Percentiles rank a stretch among this genome's conserved stretches.
phyloP scores from a whole-genome alignment of 2,888 invertebrate species.

The Agonopterix subpropinquella region DNA sequence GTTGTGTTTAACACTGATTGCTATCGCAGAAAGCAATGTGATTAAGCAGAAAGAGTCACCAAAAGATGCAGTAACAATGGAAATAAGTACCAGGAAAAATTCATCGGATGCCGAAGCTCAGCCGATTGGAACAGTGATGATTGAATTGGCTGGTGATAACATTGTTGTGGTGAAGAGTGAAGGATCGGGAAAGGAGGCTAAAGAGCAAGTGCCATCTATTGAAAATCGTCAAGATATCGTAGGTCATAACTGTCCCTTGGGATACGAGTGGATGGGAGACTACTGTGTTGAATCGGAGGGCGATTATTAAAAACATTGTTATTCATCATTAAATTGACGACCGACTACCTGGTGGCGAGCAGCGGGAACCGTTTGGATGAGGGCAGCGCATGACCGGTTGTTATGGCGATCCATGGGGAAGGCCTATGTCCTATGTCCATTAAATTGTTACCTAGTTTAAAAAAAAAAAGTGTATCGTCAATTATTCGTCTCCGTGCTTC shows the following conservation, averaged over 20 bases:
- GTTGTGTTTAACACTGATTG: conserved; percentile 16
- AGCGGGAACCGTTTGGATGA: no score
- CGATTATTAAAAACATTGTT: not conserved
- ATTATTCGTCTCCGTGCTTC: no score
- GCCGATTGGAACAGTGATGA: conserved; percentile 11
- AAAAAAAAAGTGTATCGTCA: no score
- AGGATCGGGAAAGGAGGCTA: not conserved
- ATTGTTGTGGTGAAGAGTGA: not conserved
- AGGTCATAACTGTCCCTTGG: conserved; percentile 25
- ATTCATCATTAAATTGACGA: no score
- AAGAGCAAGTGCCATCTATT: conserved; percentile 6
- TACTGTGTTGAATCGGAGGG: conserved; percentile 26
- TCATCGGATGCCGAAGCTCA: conserved; percentile 1
- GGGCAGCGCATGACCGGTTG: no score
- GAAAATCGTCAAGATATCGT: conserved; percentile 18
- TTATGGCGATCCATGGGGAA: no score
- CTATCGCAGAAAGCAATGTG: conserved; percentile 16
- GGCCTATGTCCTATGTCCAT: no score
- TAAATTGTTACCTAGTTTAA: no score
- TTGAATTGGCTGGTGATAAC: conserved; percentile 11
- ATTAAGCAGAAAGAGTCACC: conserved; percentile 14
- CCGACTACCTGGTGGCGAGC: no score
- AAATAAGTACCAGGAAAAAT: conserved; percentile 18
- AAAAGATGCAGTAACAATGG: conserved; percentile 17
- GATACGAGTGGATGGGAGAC: conserved; percentile 17